Conservation (phyloP, 2,113 vertebrate species). For the Sardina pilchardus region DNA sequence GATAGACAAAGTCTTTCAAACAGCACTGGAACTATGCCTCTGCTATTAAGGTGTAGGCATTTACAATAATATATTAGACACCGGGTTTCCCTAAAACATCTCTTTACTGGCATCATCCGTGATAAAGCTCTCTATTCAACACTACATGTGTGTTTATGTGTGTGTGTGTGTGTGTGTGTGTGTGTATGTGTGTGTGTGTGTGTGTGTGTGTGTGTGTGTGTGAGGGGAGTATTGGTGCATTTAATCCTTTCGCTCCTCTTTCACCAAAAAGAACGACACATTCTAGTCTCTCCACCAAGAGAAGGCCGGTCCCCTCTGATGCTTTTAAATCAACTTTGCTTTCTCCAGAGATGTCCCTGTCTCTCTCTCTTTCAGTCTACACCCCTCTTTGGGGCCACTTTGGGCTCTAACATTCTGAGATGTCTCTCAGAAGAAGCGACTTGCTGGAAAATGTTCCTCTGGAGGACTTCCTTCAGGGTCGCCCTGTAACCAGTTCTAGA, state of each 20-base stretch:
- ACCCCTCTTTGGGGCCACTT: neutral
- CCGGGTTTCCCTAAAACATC: neutral
- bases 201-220: neutral
- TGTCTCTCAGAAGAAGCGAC: neutral
- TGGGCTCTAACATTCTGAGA: neutral
- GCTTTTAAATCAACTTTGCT: neutral
- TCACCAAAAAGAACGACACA: neutral
- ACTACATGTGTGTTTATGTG: neutral
- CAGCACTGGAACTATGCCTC: neutral
- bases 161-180: neutral
- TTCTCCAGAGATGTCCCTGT: neutral
- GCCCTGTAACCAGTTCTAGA: neutral
- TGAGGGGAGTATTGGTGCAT: neutral
- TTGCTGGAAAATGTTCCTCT: neutral
- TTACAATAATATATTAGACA: constrained; percentile 15
- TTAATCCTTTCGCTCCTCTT: constrained; percentile 1
- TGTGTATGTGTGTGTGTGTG: neutral
- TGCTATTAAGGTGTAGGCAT: constrained; percentile 17
- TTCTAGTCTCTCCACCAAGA: constrained; percentile 25
- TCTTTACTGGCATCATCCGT: constrained; percentile 20
- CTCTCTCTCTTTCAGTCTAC: neutral
- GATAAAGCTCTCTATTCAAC: neutral
- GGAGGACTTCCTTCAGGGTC: neutral
- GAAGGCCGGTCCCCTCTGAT: neutral
- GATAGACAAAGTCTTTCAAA: neutral